Percentiles rank a stretch among this genome's conserved stretches.
phyloP scores from a whole-genome alignment of 2,888 invertebrate species.

The Fragum fragum region DNA sequence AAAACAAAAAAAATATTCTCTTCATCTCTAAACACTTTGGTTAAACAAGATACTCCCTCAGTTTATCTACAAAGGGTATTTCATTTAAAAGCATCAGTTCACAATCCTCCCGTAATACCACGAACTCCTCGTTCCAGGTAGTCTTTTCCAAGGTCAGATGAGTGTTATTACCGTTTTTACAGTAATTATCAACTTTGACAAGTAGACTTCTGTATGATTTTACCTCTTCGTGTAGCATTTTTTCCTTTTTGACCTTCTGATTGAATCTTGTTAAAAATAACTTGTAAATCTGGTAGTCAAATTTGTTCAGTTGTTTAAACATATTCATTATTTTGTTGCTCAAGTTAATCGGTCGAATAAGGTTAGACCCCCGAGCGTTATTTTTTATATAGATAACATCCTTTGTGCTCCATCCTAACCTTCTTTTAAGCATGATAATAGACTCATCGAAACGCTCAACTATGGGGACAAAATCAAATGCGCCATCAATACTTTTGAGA shows the following conservation, averaged over 20 bases:
- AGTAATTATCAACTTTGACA: conserved; percentile 33
- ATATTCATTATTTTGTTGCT: conserved; percentile 34
- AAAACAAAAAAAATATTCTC: too few species aligned
- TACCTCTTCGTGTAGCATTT: conserved; percentile 51
- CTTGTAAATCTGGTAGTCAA: conserved; percentile 54
- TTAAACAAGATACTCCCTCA: too few species aligned
- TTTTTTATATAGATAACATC: conserved; percentile 55
- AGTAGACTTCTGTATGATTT: conserved; percentile 36
- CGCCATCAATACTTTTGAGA: conserved; percentile 33
- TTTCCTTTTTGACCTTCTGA: conserved; percentile 12
- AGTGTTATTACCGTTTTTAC: conserved; percentile 12
- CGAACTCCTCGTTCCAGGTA: conserved; percentile 43
- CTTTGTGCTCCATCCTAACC: conserved; percentile 41
- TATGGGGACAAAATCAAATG: conserved; percentile 51
- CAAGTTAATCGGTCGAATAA: conserved; percentile 28
- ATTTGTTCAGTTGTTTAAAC: conserved; percentile 55
- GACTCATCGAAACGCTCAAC: conserved; percentile 58
- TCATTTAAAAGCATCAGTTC: not conserved
- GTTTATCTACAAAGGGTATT: too few species aligned
- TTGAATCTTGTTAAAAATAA: conserved; percentile 44
- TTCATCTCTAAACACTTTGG: too few species aligned
- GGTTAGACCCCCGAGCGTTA: conserved; percentile 45
- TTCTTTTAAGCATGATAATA: conserved; percentile 41
- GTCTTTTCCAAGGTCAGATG: conserved; percentile 33
- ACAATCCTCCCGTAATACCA: conserved; percentile 46